Conservation (phyloP, 2,113 vertebrate species). For the Pristiophorus japonicus region DNA sequence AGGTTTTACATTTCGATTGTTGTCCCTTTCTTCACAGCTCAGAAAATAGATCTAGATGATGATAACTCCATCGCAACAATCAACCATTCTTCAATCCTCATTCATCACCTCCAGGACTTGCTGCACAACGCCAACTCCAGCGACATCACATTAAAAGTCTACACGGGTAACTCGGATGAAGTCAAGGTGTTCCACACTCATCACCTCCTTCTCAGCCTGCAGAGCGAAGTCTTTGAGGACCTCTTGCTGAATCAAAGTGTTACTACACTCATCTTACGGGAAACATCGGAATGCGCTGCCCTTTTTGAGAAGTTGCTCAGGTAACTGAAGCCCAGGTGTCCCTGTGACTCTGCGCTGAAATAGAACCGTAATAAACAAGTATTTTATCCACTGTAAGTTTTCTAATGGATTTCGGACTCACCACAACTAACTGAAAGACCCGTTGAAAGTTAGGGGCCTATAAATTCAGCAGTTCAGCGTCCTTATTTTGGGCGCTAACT, state of each 20-base stretch:
- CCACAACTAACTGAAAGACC: not conserved
- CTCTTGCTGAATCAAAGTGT: constrained; percentile 67
- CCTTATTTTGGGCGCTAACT: not conserved
- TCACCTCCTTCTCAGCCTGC: constrained; percentile 77
- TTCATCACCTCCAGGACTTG: constrained; percentile 75
- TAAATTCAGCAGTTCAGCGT: not conserved
- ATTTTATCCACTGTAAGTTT: not conserved
- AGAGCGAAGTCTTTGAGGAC: constrained; percentile 71
- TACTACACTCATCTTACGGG: constrained; percentile 59
- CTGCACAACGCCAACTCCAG: constrained; percentile 74
- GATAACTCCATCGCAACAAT: constrained; percentile 60
- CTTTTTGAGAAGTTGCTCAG: constrained; percentile 88
- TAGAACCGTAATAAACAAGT: not conserved
- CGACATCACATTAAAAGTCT: constrained; percentile 72
- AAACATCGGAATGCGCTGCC: constrained; percentile 61
- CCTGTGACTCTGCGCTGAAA: not conserved
- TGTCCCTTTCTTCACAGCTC: constrained; percentile 51
- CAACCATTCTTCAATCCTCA: constrained; percentile 72
- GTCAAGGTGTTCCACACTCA: constrained; percentile 79
- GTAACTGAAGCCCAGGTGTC: constrained; percentile 47
- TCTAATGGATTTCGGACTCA: not conserved
- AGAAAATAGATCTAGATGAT: constrained; percentile 52
- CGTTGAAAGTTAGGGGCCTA: not conserved
- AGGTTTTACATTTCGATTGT: not conserved
- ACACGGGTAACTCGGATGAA: constrained; percentile 65